Percentiles rank a stretch among this genome's conserved stretches.
Conservation (phyloP, 2,888 invertebrate species). For the Schrankia costaestrigalis region DNA sequence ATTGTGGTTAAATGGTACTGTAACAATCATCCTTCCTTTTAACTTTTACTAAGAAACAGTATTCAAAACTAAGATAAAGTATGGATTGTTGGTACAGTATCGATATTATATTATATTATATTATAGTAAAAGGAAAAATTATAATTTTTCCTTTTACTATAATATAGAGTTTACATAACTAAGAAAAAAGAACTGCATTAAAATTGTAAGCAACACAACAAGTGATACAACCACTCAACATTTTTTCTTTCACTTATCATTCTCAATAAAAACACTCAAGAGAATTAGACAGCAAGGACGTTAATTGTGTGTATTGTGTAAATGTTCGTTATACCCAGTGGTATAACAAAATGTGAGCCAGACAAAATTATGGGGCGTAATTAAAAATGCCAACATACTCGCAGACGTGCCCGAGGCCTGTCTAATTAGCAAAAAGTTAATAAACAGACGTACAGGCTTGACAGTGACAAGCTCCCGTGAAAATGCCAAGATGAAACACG, state of each 20-base stretch:
- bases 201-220: too few relatives aligned
- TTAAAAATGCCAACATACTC: constrained; percentile 79
- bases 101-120: too few relatives aligned
- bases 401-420: constrained; percentile 67
- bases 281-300: constrained; percentile 48
- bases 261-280: constrained; percentile 56
- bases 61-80: too few relatives aligned
- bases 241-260: constrained; percentile 24
- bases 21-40: too few relatives aligned
- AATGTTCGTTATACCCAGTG: constrained; percentile 44
- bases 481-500: constrained; percentile 78
- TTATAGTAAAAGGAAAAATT: too few relatives aligned
- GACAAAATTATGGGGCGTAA: constrained; percentile 71
- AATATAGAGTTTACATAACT: too few relatives aligned
- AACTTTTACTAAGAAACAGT: too few relatives aligned
- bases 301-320: constrained; percentile 42
- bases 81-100: too few relatives aligned
- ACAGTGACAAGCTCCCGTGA: constrained; percentile 77
- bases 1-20: too few relatives aligned
- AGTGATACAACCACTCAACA: too few relatives aligned
- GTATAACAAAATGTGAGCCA: constrained; percentile 40
- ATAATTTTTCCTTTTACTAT: too few relatives aligned
- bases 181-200: too few relatives aligned
- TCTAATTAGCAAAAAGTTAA: constrained; percentile 81
- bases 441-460: constrained; percentile 73